A percentile compares a stretch with the other conserved stretches of the same genome.
Evolutionary conservation across 2,113 vertebrate species (phyloP).

Genomic region (Pollimyrus isidori): DNA sequence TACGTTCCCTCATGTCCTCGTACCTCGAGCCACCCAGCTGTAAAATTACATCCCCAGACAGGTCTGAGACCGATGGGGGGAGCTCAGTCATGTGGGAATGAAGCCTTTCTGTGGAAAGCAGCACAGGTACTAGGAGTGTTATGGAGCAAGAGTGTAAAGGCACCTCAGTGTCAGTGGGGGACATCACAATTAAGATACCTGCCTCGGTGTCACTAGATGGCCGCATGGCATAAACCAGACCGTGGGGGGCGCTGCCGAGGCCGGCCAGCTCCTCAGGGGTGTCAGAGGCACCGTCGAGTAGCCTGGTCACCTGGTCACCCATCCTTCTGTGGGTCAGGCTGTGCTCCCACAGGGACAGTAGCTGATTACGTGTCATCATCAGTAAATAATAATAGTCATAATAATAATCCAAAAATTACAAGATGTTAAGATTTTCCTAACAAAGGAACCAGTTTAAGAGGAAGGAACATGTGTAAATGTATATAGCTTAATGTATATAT

Average conservation of each 20-base stretch:
- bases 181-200: not conserved
- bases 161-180: not conserved
- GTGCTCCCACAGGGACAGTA: not conserved
- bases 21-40: conserved; percentile 41
- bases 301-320: not conserved
- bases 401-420: not conserved
- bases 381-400: not conserved
- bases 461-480: not conserved
- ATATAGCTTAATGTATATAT: not conserved
- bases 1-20: conserved; percentile 24
- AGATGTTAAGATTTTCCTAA: not conserved
- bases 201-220: not conserved
- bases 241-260: not conserved
- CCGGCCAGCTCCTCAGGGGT: not conserved
- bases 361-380: not conserved
- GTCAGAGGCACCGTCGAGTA: not conserved
- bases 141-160: not conserved
- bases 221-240: not conserved
- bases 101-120: conserved; percentile 1
- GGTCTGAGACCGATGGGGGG: not conserved
- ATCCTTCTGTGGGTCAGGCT: not conserved
- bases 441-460: not conserved
- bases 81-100: not conserved
- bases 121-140: not conserved
- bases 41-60: conserved; percentile 41